These are phyloP conservation scores for Agonopterix arenella DNA, from an alignment of 2,888 invertebrate genomes.

Conservation along the genomic window DNA sequence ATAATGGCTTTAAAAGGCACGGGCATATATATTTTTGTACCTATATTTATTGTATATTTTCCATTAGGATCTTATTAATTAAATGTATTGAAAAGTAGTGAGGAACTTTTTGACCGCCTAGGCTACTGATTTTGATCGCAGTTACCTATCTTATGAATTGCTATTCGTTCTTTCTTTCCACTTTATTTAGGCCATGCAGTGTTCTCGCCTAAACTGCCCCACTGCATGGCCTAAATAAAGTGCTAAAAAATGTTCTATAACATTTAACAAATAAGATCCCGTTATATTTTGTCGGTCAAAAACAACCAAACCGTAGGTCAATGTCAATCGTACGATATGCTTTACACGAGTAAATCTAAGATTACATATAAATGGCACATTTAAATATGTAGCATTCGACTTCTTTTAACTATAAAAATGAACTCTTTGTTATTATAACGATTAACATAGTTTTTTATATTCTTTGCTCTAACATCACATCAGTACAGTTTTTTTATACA, in stretches of 20 bases:
- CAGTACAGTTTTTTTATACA: constrained; percentile 61
- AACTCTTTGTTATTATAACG: constrained; percentile 7
- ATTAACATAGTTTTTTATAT: constrained; percentile 30
- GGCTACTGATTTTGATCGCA: too few species aligned
- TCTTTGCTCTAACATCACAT: constrained; percentile 68
- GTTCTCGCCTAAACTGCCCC: too few species aligned
- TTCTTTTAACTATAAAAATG: constrained; percentile 18
- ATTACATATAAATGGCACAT: constrained; percentile 37
- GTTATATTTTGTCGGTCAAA: constrained; percentile 7
- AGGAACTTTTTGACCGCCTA: too few species aligned
- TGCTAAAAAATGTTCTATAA: too few species aligned
- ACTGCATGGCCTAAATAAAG: too few species aligned
- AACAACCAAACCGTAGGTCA: constrained; percentile 4
- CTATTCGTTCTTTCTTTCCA: too few species aligned
- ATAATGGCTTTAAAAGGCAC: constrained; percentile 9
- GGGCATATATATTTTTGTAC: constrained; percentile 4
- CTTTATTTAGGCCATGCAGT: too few species aligned
- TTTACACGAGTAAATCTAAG: constrained; percentile 13
- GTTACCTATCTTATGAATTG: too few species aligned
- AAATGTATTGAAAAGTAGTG: too few species aligned
- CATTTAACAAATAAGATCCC: neutral
- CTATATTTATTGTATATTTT: neutral
- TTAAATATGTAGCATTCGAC: constrained; percentile 33
- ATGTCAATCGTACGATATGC: constrained; percentile 8
- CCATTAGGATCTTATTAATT: neutral